phyloP scores from a whole-genome alignment of 2,888 invertebrate genomes.

The Unio delphinus region DNA sequence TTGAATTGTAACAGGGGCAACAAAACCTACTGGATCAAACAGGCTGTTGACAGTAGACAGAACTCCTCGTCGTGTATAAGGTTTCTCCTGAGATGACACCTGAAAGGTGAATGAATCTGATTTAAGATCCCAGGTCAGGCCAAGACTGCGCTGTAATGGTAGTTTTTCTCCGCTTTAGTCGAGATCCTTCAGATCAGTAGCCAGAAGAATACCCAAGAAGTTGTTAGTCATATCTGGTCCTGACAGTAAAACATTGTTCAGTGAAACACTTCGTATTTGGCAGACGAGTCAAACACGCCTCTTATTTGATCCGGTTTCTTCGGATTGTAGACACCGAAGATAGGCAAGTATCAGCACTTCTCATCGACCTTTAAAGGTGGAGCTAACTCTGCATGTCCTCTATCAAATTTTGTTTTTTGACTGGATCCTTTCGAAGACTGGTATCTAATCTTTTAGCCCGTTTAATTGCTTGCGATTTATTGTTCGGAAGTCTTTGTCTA shows the following conservation, averaged over 20 bases:
- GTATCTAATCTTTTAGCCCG: no score
- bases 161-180: conserved; percentile 24
- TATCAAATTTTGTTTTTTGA: background rate
- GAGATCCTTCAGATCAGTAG: conserved; percentile 26
- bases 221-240: conserved; percentile 15
- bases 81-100: conserved; percentile 11
- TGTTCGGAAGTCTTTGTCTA: no score
- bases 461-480: no score
- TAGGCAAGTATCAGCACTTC: conserved; percentile 19
- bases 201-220: conserved; percentile 13
- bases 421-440: no score
- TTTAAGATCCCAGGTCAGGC: conserved; percentile 29
- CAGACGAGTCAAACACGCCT: conserved; percentile 16
- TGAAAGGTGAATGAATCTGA: conserved; percentile 27
- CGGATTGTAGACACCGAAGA: conserved; percentile 17
- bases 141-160: conserved; percentile 21
- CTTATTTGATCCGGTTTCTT: conserved; percentile 12
- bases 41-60: conserved; percentile 37
- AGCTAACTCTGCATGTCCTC: no score
- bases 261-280: conserved; percentile 7
- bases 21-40: conserved; percentile 40
- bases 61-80: conserved; percentile 31
- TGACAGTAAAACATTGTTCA: conserved; percentile 6
- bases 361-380: background rate
- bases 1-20: conserved; percentile 25